A percentile compares a stretch with the other conserved stretches of the same genome.
These are phyloP conservation scores for Halichondria panicea DNA, from an alignment of 37 sponge, comb jelly and placozoan species.

Conservation along the genomic window DNA sequence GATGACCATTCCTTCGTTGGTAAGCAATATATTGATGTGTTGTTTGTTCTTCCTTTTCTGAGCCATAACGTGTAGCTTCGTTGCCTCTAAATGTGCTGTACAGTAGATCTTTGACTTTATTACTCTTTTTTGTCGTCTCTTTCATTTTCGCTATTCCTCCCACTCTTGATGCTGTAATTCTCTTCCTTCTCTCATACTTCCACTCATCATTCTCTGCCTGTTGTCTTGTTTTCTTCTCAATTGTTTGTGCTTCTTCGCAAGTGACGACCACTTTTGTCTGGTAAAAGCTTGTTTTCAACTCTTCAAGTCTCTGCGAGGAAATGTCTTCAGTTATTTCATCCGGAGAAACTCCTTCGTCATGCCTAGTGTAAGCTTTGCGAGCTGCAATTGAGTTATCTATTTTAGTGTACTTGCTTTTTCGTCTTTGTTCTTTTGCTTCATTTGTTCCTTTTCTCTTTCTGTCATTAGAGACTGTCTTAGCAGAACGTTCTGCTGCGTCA, in stretches of 20 bases:
- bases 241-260: background rate
- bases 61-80: conserved; percentile 39
- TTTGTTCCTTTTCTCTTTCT: conserved; percentile 37
- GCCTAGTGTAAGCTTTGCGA: conserved; percentile 28
- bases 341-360: conserved; percentile 19
- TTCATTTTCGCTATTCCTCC: conserved; percentile 35
- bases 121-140: conserved; percentile 22
- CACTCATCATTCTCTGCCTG: conserved; percentile 11
- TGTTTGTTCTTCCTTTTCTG: conserved; percentile 12
- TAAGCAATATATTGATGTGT: background rate
- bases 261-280: conserved; percentile 21
- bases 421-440: conserved; percentile 10
- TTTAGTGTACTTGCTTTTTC: conserved; percentile 12
- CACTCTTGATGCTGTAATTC: conserved; percentile 35
- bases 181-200: conserved; percentile 29
- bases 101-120: conserved; percentile 21
- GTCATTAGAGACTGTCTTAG: background rate
- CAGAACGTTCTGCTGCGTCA: background rate
- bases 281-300: conserved; percentile 19
- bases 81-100: conserved; percentile 44
- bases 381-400: conserved; percentile 22
- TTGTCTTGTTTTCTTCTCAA: conserved; percentile 11
- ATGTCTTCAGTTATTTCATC: conserved; percentile 20
- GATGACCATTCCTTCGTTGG: conserved; percentile 17
- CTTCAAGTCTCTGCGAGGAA: background rate